Conservation (phyloP, 2,797 vertebrate genomes). For the Neopelma chrysocephalum region DNA sequence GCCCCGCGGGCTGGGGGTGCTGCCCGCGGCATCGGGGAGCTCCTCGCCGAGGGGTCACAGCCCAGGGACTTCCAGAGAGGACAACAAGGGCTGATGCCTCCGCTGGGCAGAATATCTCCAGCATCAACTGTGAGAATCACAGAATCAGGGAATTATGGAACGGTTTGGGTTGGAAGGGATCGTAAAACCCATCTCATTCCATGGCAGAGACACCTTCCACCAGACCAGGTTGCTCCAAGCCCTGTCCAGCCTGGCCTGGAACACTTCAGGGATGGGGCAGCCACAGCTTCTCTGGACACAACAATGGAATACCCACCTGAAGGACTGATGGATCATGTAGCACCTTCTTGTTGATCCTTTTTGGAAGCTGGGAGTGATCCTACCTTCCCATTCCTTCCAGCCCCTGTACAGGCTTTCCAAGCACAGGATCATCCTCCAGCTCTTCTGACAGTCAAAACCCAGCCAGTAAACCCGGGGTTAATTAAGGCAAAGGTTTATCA, state of each 20-base stretch:
- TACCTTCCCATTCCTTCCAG: not conserved
- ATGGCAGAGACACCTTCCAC: not conserved
- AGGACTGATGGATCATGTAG: fast-evolving
- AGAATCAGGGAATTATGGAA: fast-evolving
- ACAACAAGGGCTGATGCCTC: too few species aligned
- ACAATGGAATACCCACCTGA: fast-evolving
- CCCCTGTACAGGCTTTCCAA: fast-evolving
- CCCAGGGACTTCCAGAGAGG: fast-evolving
- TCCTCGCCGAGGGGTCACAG: not conserved
- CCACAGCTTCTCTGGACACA: not conserved
- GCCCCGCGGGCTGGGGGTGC: not conserved
- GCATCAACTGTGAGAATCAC: not conserved
- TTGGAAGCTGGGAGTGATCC: not conserved
- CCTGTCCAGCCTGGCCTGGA: fast-evolving
- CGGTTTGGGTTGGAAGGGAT: not conserved
- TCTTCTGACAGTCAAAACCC: not conserved
- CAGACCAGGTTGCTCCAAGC: not conserved
- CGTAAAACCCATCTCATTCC: not conserved
- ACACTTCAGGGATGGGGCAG: not conserved
- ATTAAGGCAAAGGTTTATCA: not conserved
- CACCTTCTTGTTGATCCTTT: fast-evolving
- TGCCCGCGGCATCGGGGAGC: not conserved
- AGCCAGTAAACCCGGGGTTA: not conserved
- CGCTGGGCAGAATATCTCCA: fast-evolving
- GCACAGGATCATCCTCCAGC: not conserved